Conservation (phyloP, 2,888 invertebrate species). For the Polyommatus icarus region DNA sequence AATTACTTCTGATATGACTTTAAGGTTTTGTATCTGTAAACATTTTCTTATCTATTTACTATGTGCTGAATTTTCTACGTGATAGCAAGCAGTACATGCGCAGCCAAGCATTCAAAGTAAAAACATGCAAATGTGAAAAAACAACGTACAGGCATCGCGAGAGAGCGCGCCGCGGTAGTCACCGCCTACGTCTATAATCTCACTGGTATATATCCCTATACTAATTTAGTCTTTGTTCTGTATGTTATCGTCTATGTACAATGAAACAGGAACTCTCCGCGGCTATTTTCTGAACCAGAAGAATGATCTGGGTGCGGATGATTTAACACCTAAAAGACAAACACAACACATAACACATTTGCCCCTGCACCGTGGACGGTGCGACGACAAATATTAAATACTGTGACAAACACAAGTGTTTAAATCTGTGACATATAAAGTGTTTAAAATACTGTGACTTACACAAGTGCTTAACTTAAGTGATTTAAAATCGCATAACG, state of each 20-base stretch:
- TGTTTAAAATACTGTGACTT: conserved; percentile 15
- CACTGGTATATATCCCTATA: conserved; percentile 77
- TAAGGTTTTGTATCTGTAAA: neutral
- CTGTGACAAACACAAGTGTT: neutral
- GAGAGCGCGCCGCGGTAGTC: conserved; percentile 74
- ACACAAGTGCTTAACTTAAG: neutral
- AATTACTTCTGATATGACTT: no score
- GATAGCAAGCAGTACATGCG: conserved; percentile 38
- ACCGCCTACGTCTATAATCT: conserved; percentile 78
- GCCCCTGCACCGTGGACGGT: conserved; percentile 55
- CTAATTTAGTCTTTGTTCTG: conserved; percentile 80
- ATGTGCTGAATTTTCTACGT: conserved; percentile 29
- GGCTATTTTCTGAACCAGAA: conserved; percentile 80
- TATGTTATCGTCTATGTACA: conserved; percentile 73
- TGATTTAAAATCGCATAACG: neutral
- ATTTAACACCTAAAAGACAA: conserved; percentile 79
- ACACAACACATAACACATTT: conserved; percentile 68
- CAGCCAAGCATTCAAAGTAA: conserved; percentile 43
- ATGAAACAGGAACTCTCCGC: conserved; percentile 70
- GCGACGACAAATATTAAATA: conserved; percentile 21
- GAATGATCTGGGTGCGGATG: conserved; percentile 79
- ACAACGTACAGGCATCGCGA: conserved; percentile 72
- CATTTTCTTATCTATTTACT: neutral
- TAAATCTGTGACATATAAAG: neutral
- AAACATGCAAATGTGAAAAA: conserved; percentile 60